These are phyloP conservation scores for Papilio helenus DNA, from an alignment of 1,140 invertebrate species.

Conservation along the genomic window DNA sequence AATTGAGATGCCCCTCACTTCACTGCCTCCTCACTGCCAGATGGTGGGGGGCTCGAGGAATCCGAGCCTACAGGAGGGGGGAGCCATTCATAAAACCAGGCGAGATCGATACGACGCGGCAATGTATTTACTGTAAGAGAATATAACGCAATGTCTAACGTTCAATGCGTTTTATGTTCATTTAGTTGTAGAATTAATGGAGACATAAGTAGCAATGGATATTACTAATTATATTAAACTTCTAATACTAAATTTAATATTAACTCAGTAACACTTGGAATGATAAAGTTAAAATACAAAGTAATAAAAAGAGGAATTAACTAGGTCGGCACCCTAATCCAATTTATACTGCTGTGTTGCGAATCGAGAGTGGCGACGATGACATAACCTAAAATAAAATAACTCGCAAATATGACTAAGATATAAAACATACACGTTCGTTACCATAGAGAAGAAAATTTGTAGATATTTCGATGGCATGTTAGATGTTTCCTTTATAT, in stretches of 20 bases:
- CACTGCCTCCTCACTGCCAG: constrained; percentile 16
- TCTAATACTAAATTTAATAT: not conserved
- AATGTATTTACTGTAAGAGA: constrained; percentile 40
- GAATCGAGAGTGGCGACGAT: constrained; percentile 7
- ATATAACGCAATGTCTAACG: constrained; percentile 16
- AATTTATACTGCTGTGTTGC: constrained; percentile 10
- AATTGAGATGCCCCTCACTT: constrained; percentile 39
- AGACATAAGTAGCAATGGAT: not conserved
- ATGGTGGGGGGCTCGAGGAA: not conserved
- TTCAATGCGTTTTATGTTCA: not conserved
- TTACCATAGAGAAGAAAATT: not conserved
- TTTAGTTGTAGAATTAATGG: not conserved
- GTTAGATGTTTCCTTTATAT: too few species aligned
- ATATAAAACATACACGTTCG: not conserved
- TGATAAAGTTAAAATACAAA: constrained; percentile 12
- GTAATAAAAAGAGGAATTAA: constrained; percentile 1
- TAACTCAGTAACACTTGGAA: not conserved
- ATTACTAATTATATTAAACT: not conserved
- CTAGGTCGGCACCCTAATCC: constrained; percentile 1
- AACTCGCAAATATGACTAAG: not conserved
- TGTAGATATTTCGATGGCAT: not conserved
- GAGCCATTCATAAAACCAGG: constrained; percentile 75
- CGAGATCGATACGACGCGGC: constrained; percentile 69
- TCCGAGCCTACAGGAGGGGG: constrained; percentile 6
- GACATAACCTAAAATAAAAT: not conserved